phyloP scores from a whole-genome alignment of 2,888 invertebrate genomes.

The Pediacus dermestoides region DNA sequence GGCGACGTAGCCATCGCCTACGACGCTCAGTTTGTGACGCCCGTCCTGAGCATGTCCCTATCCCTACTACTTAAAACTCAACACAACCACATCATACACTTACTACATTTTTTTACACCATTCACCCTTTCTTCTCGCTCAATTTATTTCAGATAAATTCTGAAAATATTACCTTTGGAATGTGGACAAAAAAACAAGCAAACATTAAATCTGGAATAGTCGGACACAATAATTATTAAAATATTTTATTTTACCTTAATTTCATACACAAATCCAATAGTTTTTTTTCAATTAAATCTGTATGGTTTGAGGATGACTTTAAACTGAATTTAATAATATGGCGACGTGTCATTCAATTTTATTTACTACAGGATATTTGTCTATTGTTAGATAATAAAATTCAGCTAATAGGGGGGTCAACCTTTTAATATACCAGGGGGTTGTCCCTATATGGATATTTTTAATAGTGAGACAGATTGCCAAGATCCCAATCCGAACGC shows the following conservation, averaged over 20 bases:
- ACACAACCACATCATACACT: conserved; percentile 25
- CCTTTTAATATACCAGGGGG: conserved; percentile 24
- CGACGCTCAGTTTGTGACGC: conserved; percentile 20
- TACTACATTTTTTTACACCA: conserved; percentile 23
- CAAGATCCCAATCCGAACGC: conserved; percentile 19
- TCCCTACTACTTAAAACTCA: conserved; percentile 16
- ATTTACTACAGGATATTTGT: conserved; percentile 30
- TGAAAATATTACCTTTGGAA: conserved; percentile 10
- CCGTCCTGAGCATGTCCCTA: conserved; percentile 22
- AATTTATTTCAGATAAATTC: conserved; percentile 23
- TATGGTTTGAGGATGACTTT: too few relatives aligned
- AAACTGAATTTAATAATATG: too few relatives aligned
- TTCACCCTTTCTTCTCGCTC: conserved; percentile 24
- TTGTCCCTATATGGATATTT: too few relatives aligned
- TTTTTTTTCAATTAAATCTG: too few relatives aligned
- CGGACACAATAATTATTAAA: too few relatives aligned
- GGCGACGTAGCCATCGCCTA: conserved; percentile 45
- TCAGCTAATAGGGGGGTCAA: conserved; percentile 26
- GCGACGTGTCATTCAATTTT: conserved; percentile 16
- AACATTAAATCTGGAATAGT: too few relatives aligned
- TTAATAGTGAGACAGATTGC: conserved; percentile 33
- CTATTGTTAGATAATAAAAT: conserved; percentile 36
- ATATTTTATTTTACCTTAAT: too few relatives aligned
- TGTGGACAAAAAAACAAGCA: conserved; percentile 1
- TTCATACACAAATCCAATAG: too few relatives aligned